Evolutionary conservation across 2,113 vertebrate species (phyloP).

Genomic region (Hippocampus zosterae): DNA sequence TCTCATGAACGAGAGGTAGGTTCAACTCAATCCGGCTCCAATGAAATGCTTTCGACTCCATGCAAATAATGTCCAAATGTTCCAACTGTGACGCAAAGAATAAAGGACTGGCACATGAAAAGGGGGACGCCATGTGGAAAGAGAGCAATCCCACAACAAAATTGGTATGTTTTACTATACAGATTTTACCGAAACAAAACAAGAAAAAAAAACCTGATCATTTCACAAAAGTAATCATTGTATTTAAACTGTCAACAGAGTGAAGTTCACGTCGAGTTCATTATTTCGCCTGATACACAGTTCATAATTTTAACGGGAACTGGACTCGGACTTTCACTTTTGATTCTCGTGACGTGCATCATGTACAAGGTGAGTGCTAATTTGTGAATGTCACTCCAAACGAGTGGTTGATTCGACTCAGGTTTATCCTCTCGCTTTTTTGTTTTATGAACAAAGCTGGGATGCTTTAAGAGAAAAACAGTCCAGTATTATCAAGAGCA

Average conservation of each 20-base stretch:
- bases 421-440: conserved; percentile 2
- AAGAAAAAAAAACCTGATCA: fast-evolving
- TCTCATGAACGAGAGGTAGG: conserved; percentile 34
- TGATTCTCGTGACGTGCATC: conserved; percentile 52
- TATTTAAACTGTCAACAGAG: conserved; percentile 31
- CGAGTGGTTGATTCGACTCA: neutral
- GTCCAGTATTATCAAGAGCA: neutral
- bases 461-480: conserved; percentile 57
- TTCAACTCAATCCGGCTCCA: neutral
- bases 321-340: conserved; percentile 43
- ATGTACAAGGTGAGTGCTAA: conserved; percentile 56
- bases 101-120: neutral
- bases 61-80: neutral
- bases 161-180: conserved; percentile 25
- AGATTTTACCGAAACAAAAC: neutral
- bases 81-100: conserved; percentile 7
- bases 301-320: conserved; percentile 47
- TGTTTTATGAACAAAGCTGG: conserved; percentile 37
- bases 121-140: neutral
- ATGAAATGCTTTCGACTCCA: neutral
- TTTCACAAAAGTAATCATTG: neutral
- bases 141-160: neutral
- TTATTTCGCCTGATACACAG: conserved; percentile 17
- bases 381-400: neutral
- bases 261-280: conserved; percentile 46